Evolutionary conservation across 2,113 vertebrate genomes (phyloP).

Genomic region (Corydoras maculifer): DNA sequence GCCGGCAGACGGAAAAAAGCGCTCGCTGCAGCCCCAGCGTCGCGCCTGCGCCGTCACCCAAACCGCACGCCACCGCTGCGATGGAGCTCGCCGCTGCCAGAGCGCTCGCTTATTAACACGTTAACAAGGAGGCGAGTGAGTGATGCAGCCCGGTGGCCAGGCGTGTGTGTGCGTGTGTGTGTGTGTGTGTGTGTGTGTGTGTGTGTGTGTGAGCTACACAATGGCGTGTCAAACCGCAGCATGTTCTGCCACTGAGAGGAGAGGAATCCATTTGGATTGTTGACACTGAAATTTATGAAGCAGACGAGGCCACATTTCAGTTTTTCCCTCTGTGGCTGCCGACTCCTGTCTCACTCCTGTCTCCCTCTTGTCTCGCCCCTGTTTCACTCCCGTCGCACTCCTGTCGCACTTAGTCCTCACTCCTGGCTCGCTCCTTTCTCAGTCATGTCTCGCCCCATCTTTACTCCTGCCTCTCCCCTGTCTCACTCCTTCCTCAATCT

Average conservation of each 20-base stretch:
- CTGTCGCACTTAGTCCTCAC: too few relatives aligned
- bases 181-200: neutral
- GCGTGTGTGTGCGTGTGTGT: neutral
- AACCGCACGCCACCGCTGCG: conserved; percentile 30
- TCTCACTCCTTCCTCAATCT: too few relatives aligned
- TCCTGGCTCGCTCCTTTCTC: too few relatives aligned
- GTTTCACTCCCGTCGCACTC: too few relatives aligned
- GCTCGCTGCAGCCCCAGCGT: conserved; percentile 31
- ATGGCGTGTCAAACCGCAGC: conserved; percentile 41
- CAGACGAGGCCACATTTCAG: conserved; percentile 39
- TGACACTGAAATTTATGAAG: conserved; percentile 43
- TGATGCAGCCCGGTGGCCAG: conserved; percentile 29
- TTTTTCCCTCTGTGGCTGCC: conserved; percentile 24
- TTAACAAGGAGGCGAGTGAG: conserved; percentile 42
- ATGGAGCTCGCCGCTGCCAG: conserved; percentile 38
- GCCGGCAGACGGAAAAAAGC: conserved; percentile 9
- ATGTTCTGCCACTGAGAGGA: conserved; percentile 41
- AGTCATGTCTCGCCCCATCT: too few relatives aligned
- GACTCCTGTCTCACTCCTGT: too few relatives aligned
- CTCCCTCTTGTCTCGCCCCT: too few relatives aligned
- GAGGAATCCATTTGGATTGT: conserved; percentile 40
- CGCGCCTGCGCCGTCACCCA: conserved; percentile 16
- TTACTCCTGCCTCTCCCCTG: too few relatives aligned
- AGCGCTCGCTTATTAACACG: conserved; percentile 42
- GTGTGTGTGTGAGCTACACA: conserved; percentile 30